phyloP scores from a whole-genome alignment of 1,140 invertebrate genomes.

The Thereuonema tuberculata region DNA sequence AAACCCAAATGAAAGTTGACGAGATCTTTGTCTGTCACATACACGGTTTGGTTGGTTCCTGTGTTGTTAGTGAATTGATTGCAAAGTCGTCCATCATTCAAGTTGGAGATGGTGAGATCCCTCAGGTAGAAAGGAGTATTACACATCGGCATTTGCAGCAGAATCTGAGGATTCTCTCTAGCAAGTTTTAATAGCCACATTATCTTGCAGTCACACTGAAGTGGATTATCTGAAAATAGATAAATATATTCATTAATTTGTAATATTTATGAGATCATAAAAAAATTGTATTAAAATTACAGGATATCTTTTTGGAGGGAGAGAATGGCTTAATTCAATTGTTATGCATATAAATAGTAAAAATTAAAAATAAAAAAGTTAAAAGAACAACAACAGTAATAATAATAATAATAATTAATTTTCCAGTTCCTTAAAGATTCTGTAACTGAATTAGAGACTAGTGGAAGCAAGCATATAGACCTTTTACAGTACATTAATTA shows the following conservation, averaged over 20 bases:
- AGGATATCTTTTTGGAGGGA: background rate
- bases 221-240: conserved; percentile 18
- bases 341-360: too few species aligned
- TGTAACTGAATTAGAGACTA: too few species aligned
- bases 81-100: conserved; percentile 7
- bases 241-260: background rate
- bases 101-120: background rate
- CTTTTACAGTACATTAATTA: too few species aligned
- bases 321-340: background rate
- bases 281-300: background rate
- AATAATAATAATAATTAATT: too few species aligned
- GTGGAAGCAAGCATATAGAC: too few species aligned
- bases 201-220: conserved; percentile 18
- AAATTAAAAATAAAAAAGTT: too few species aligned
- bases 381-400: too few species aligned
- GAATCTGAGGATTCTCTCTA: background rate
- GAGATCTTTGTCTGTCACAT: conserved; percentile 9
- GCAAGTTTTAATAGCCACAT: conserved; percentile 18
- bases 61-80: background rate
- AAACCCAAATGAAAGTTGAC: conserved; percentile 6
- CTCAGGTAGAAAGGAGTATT: conserved; percentile 7
- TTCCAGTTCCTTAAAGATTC: too few species aligned
- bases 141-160: conserved; percentile 10
- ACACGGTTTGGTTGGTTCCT: background rate
- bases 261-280: too few species aligned